Evolutionary conservation across 2,797 vertebrate genomes (phyloP), one percentile per base, ranked within the genome.

Genomic region (Ctenopoma multispine): DNA sequence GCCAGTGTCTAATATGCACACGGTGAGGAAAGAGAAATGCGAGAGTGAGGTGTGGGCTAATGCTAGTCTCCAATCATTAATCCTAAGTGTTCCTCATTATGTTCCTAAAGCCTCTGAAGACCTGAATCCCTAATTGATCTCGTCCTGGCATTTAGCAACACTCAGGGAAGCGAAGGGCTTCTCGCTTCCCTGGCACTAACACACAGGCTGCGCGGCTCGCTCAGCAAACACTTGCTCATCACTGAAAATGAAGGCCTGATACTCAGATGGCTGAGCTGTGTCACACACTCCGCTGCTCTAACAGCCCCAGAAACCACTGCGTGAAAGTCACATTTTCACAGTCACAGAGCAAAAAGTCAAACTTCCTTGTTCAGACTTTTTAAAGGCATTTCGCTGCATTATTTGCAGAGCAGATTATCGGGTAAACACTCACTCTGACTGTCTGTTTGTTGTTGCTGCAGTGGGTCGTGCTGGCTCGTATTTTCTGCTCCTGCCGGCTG

Each of bases 71-170:
- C 85, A 63, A 92, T 93, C 91, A 92, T 92, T 93, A 93, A 90
- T 78, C 78, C 75, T 93, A 93, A 93, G 89, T 91, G 92, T 90
- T 89, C 80, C 92, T 93, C 93, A 93, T 94, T 95, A 94, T 90
- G 87, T 82, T 91, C 81, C 87, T 88, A 72, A 81, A 88, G 82
- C 89, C 88, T 92, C 92, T 87, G 84, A 91, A 92, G 91, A 89
- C 91, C 84, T 63, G 63, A 87, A 88, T 85, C 84, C 85, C 81
- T 87, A 91, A 94, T 92, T 89, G 87, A 89, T 90, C 87, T 84
- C 77, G 74, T 90, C 84, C 85, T 86, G 80, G 82, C 77, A 51
- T 90, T 91, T 89, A 89, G 84, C 69, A 86, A 86, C 79, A 84
- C 83, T 87, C 77, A 54, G 75, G 63, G 69, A 90, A 89, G 80